A percentile compares a stretch with the other conserved stretches of the same genome.
Conservation (phyloP, 2,797 vertebrate genomes). For the Arctocebus calabarensis region DNA sequence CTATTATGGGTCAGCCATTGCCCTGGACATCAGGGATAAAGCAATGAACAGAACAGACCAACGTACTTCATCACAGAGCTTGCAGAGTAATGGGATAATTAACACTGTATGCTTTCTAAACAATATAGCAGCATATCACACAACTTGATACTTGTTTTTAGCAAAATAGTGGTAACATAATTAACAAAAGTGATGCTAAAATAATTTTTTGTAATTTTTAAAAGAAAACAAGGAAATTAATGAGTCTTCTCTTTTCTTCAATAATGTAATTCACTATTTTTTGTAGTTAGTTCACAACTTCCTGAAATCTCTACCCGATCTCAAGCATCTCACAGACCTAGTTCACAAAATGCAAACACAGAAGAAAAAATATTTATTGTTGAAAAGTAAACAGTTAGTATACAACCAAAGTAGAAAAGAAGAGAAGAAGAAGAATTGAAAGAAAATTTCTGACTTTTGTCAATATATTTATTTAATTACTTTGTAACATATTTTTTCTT, state of each 20-base stretch:
- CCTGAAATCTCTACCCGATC: not conserved
- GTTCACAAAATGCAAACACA: not conserved
- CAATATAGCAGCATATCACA: not conserved
- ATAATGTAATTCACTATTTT: not conserved
- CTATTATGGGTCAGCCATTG: not conserved
- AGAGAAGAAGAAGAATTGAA: constrained; percentile 71
- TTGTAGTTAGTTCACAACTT: not conserved
- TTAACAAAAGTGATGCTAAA: not conserved
- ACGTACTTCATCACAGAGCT: not conserved
- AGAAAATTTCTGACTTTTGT: constrained; percentile 76
- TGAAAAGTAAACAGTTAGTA: not conserved
- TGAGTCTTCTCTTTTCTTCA: not conserved
- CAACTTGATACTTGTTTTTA: not conserved
- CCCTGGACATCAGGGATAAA: not conserved
- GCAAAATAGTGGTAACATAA: not conserved
- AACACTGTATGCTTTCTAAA: not conserved
- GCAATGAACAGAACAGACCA: not conserved
- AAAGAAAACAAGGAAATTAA: not conserved
- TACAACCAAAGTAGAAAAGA: not conserved
- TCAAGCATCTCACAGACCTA: not conserved
- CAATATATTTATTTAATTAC: constrained; percentile 75
- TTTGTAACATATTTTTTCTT: constrained; percentile 66
- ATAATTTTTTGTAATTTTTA: not conserved
- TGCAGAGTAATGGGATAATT: not conserved
- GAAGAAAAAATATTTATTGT: not conserved